Evolutionary conservation across 2,113 vertebrate species (phyloP).

Genomic region (Lamprotornis superbus): DNA sequence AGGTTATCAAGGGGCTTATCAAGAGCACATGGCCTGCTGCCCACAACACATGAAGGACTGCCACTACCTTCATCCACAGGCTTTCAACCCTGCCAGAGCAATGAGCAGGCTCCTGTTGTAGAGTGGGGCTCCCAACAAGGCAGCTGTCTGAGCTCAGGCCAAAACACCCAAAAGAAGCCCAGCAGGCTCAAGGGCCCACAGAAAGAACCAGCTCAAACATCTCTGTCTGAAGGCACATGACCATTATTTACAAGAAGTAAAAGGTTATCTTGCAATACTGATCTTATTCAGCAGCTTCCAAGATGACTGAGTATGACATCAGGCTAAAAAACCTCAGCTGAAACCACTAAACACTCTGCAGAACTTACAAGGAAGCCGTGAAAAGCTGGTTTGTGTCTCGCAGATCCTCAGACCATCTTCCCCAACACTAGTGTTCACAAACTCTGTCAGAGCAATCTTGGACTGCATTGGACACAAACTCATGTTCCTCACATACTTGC

Average conservation of each 20-base stretch:
- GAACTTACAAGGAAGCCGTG: background rate
- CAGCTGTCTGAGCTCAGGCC: background rate
- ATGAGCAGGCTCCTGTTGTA: background rate
- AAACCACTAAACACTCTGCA: background rate
- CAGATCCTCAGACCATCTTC: background rate
- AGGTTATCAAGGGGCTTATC: background rate
- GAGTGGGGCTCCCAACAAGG: rapidly evolving
- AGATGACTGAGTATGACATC: background rate
- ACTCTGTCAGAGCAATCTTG: background rate
- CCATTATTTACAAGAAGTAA: background rate
- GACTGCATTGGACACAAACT: background rate
- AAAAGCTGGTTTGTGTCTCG: background rate
- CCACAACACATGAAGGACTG: rapidly evolving
- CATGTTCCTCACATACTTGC: background rate
- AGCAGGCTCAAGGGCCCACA: background rate
- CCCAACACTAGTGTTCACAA: background rate
- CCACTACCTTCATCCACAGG: background rate
- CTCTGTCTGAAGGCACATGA: background rate
- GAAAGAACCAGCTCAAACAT: background rate
- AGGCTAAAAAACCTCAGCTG: constrained; percentile 8
- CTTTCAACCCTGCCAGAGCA: background rate
- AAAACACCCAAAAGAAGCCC: background rate
- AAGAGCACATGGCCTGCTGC: background rate
- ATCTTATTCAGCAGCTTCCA: constrained; percentile 7
- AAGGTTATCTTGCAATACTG: background rate